Base-by-base conservation (phyloP, 2,888 invertebrate species). In the Patella caerulea region DNA sequence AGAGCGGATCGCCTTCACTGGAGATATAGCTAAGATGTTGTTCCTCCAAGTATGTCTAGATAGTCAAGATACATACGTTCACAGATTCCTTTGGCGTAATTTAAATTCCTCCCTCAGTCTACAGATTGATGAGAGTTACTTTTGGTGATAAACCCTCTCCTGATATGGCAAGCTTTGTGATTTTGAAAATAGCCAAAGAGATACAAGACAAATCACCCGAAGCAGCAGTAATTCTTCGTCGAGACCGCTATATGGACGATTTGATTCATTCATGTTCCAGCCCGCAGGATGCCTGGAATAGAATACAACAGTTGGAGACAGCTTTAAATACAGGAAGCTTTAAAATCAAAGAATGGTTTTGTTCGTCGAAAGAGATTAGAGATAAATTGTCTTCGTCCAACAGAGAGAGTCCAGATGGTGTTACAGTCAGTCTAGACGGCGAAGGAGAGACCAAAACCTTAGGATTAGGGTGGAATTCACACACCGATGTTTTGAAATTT, bases 161-260 rank as follows among this genome's bases (percentile, higher is more conserved):
- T 24, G 78, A 78, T 54, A 78, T 78, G 74, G 78, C 19, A 45
- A 76, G 72, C 56, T 77, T 74, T 34, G 77, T 75, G 53, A 76
- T 79, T 59, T 53, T 77, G 3, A 72, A 69, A 15, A 74, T 72
- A 19, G 79, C 79, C 34, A 29, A 74, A 17, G 72, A 76, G n/a
- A 17, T 53, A 52, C 2, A 74, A 55, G 15, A 54, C 12, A 52
- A 52, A 12, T 77, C 59, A 56, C 65, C 73, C 2, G 77, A 79
- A 19, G 77, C 74, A 17, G 45, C 79, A 29, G 55, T 34, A 74
- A 74, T 77, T 9, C 17, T 79, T n/a, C 34, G 52, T 34, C 15
- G 72, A 29, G 77, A 79, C 54, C 14, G 79, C 11, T 77, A 79
- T 56, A 75, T 77, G 70, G 79, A 74, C 24, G 79, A 79, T 56